Evolutionary conservation across 2,797 vertebrate genomes (phyloP).

Genomic region (Acanthurus lineatus): DNA sequence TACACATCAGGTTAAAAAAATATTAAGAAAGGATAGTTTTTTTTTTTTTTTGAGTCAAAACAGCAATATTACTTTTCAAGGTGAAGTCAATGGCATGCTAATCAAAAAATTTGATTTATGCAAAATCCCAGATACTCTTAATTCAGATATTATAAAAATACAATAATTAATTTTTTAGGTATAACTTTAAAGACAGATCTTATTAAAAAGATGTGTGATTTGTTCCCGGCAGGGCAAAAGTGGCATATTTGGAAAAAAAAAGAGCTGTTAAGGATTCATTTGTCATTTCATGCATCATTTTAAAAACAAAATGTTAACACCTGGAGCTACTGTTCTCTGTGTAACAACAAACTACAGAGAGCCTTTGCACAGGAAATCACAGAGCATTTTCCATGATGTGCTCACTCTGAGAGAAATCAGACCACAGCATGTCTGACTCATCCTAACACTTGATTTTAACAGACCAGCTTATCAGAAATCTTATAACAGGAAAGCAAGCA

Average conservation of each 20-base stretch:
- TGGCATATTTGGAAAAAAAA: no score
- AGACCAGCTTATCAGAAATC: slow-evolving; percentile 51
- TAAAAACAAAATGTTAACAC: slow-evolving; percentile 3
- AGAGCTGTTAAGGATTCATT: no score
- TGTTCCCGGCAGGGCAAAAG: no score
- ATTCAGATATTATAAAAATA: background rate
- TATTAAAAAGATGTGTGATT: no score
- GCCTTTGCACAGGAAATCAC: slow-evolving; percentile 49
- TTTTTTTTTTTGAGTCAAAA: background rate
- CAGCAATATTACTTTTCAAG: background rate
- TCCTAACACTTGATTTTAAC: slow-evolving; percentile 56
- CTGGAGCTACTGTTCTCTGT: slow-evolving; percentile 8
- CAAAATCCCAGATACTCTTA: background rate
- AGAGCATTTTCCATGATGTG: slow-evolving; percentile 38
- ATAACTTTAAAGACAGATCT: background rate
- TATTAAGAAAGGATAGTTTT: background rate
- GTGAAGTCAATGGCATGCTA: background rate
- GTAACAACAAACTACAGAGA: slow-evolving; percentile 32
- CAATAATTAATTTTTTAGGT: background rate
- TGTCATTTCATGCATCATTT: background rate
- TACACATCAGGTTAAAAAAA: background rate
- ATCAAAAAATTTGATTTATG: background rate
- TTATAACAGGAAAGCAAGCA: slow-evolving; percentile 48
- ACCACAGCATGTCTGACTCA: slow-evolving; percentile 57
- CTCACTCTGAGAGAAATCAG: slow-evolving; percentile 58